Evolutionary conservation across 2,113 vertebrate genomes (phyloP).

Genomic region (Gasterosteus aculeatus): DNA sequence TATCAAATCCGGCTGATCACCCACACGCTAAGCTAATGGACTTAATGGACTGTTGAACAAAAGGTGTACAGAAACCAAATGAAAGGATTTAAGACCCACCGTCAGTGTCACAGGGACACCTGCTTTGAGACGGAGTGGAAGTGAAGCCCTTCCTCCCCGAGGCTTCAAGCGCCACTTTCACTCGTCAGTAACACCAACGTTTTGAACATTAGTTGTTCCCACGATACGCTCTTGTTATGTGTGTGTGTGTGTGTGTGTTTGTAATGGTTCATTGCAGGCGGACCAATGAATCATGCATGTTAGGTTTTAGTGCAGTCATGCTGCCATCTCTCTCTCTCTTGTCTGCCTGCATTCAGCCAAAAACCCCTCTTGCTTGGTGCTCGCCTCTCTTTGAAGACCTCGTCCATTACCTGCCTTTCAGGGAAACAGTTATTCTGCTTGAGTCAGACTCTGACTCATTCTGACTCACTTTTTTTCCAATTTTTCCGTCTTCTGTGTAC

Average conservation of each 20-base stretch:
- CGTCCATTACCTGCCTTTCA: constrained; percentile 53
- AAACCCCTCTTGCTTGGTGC: not conserved
- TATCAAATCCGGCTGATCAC: constrained; percentile 56
- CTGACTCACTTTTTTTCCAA: constrained; percentile 40
- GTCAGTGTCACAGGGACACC: constrained; percentile 28
- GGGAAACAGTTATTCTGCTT: constrained; percentile 42
- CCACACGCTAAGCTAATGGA: constrained; percentile 45
- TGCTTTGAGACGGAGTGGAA: constrained; percentile 10
- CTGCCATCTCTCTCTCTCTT: constrained; percentile 4
- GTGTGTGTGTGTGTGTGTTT: not conserved
- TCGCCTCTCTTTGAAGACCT: constrained; percentile 38
- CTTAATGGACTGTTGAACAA: constrained; percentile 54
- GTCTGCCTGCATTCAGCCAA: constrained; percentile 27
- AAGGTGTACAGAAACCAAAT: constrained; percentile 47
- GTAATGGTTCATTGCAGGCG: constrained; percentile 9
- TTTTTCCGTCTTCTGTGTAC: not conserved
- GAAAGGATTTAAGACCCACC: constrained; percentile 34
- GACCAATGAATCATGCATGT: constrained; percentile 1
- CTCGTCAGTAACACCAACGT: not conserved
- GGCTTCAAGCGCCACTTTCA: constrained; percentile 8
- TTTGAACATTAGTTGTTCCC: constrained; percentile 4
- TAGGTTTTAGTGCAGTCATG: constrained; percentile 1
- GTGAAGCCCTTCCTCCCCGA: constrained; percentile 3
- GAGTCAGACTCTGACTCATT: constrained; percentile 50
- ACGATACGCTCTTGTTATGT: not conserved